Evolutionary conservation across 2,797 vertebrate genomes (phyloP).

Genomic region (Kryptopterus vitreolus): DNA sequence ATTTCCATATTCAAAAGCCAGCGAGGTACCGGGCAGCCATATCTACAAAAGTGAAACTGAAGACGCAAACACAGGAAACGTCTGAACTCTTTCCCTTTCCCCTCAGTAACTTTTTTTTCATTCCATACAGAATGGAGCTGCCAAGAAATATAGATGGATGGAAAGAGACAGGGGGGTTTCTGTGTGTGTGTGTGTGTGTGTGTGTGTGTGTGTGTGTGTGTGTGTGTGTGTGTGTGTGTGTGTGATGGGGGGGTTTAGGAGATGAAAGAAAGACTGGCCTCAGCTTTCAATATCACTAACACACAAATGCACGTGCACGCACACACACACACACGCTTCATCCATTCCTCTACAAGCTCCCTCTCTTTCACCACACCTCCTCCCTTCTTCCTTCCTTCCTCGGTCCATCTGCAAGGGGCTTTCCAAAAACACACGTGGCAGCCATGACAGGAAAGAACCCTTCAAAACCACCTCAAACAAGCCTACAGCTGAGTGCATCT

Average conservation of each 20-base stretch:
- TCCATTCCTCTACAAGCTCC: constrained; percentile 26
- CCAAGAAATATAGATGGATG: constrained; percentile 33
- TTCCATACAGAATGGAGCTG: constrained; percentile 17
- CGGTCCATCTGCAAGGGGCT: constrained; percentile 58
- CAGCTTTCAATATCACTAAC: constrained; percentile 25
- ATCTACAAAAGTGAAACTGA: constrained; percentile 10
- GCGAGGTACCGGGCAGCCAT: not conserved
- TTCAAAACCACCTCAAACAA: constrained; percentile 40
- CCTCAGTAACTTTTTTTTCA: constrained; percentile 25
- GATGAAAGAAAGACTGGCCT: constrained; percentile 28
- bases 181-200: no score
- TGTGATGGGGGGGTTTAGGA: constrained; percentile 1
- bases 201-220: no score
- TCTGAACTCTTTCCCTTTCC: constrained; percentile 17
- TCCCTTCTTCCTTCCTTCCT: constrained; percentile 18
- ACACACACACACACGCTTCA: not conserved
- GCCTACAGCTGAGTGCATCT: constrained; percentile 40
- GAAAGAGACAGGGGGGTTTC: constrained; percentile 12
- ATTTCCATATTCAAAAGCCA: constrained; percentile 46
- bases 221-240: no score
- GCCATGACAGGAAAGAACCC: constrained; percentile 55
- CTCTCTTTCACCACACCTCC: constrained; percentile 16
- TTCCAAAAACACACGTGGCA: constrained; percentile 52
- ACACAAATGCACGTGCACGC: constrained; percentile 10
- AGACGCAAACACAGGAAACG: constrained; percentile 23